Percentiles rank a stretch among this genome's conserved stretches.
phyloP scores from a whole-genome alignment of 2,888 invertebrate species.

The Brachynemurus nebulosus region DNA sequence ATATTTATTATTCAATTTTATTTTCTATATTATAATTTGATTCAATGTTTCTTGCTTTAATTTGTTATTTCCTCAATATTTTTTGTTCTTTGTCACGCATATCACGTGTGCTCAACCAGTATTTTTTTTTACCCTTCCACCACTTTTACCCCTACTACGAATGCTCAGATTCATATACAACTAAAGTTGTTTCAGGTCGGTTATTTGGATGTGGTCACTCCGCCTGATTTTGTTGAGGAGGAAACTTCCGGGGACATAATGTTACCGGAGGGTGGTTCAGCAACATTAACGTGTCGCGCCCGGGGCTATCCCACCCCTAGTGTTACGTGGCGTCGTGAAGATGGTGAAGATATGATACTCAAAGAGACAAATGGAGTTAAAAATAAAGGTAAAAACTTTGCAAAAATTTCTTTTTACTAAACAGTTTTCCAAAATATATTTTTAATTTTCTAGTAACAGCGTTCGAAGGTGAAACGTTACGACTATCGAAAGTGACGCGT shows the following conservation, averaged over 20 bases:
- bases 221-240: conserved; percentile 79
- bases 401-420: not conserved
- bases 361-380: conserved; percentile 53
- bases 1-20: no score
- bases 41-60: no score
- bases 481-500: conserved; percentile 65
- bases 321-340: conserved; percentile 73
- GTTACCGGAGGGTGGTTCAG: conserved; percentile 70
- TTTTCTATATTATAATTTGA: no score
- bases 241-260: conserved; percentile 83
- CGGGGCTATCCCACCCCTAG: conserved; percentile 67
- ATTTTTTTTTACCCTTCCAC: no score
- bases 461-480: conserved; percentile 62
- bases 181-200: conserved; percentile 52
- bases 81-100: no score
- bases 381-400: conserved; percentile 38
- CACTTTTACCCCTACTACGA: no score
- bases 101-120: no score
- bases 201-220: conserved; percentile 71
- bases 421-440: no score
- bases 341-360: conserved; percentile 64
- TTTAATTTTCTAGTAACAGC: conserved; percentile 43
- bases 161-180: not conserved
- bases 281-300: conserved; percentile 53
- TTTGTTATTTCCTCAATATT: no score